phyloP scores from a whole-genome alignment of 2,888 invertebrate genomes.

The Andrena flavipes region DNA sequence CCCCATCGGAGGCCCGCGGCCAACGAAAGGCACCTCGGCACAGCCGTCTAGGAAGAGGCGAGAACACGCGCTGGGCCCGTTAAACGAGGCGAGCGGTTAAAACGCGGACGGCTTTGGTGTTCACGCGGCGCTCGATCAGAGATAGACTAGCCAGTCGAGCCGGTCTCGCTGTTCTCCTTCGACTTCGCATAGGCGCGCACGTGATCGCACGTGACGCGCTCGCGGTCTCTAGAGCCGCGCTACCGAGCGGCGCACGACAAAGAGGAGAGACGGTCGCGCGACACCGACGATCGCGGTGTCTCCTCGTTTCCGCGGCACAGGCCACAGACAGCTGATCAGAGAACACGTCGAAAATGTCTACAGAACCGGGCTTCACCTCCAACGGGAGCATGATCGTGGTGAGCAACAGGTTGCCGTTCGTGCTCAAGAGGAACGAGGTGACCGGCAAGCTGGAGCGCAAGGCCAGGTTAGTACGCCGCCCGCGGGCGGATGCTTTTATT shows the following conservation, averaged over 20 bases:
- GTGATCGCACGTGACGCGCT: conserved; percentile 62
- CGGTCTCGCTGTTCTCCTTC: conserved; percentile 43
- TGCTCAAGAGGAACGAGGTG: conserved; percentile 90
- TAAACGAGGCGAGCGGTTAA: background rate
- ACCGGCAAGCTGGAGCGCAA: conserved; percentile 91
- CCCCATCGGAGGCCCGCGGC: too few relatives aligned
- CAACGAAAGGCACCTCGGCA: background rate
- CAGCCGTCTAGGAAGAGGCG: background rate
- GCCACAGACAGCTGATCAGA: conserved; percentile 30
- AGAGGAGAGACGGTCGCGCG: conserved; percentile 42
- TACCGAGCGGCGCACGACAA: conserved; percentile 35
- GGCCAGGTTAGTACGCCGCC: conserved; percentile 89
- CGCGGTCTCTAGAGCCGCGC: conserved; percentile 27
- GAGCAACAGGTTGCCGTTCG: conserved; percentile 95
- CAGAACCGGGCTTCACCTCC: conserved; percentile 81
- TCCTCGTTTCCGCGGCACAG: conserved; percentile 9
- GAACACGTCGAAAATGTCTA: conserved; percentile 73
- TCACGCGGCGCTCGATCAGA: conserved; percentile 34
- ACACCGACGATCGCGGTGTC: conserved; percentile 37
- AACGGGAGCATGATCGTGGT: conserved; percentile 94
- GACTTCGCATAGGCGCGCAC: conserved; percentile 49
- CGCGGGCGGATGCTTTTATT: background rate
- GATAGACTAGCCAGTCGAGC: conserved; percentile 18
- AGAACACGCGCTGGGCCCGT: background rate
- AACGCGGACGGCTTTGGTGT: background rate